Percentiles rank a stretch among this genome's conserved stretches.
phyloP scores from a whole-genome alignment of 2,797 vertebrate species.

The Pantherophis vulpinus region DNA sequence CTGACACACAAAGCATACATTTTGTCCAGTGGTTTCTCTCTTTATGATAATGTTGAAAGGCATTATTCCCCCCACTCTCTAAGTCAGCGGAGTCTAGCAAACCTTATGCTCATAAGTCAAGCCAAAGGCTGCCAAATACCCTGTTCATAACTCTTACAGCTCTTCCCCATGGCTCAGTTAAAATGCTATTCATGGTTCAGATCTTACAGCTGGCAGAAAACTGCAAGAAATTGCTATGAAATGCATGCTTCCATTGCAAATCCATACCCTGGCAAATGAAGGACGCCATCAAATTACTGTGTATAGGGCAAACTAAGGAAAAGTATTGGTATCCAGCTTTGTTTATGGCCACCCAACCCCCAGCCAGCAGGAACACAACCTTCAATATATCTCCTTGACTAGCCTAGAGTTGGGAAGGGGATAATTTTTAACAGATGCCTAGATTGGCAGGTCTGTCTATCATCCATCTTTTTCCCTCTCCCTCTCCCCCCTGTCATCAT shows the following conservation, averaged over 20 bases:
- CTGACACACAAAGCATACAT: constrained; percentile 68
- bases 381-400: not conserved
- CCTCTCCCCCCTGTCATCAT: not conserved
- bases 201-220: not conserved
- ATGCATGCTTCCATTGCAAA: not conserved
- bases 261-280: not conserved
- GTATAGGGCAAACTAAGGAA: not conserved
- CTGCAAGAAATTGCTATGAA: not conserved
- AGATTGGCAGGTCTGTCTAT: not conserved
- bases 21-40: constrained; percentile 68
- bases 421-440: not conserved
- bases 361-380: not conserved
- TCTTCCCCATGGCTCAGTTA: not conserved
- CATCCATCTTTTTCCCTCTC: not conserved
- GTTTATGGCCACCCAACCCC: not conserved
- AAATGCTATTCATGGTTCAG: not conserved
- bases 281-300: not conserved
- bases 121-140: constrained; percentile 60
- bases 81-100: constrained; percentile 57
- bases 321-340: not conserved
- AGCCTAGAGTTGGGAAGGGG: not conserved
- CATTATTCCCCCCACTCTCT: constrained; percentile 59
- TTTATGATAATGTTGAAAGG: constrained; percentile 67
- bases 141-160: constrained; percentile 56
- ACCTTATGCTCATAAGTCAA: constrained; percentile 53